Evolutionary conservation across 2,888 invertebrate species (phyloP).

Genomic region (Cremastobaeus sp.): DNA sequence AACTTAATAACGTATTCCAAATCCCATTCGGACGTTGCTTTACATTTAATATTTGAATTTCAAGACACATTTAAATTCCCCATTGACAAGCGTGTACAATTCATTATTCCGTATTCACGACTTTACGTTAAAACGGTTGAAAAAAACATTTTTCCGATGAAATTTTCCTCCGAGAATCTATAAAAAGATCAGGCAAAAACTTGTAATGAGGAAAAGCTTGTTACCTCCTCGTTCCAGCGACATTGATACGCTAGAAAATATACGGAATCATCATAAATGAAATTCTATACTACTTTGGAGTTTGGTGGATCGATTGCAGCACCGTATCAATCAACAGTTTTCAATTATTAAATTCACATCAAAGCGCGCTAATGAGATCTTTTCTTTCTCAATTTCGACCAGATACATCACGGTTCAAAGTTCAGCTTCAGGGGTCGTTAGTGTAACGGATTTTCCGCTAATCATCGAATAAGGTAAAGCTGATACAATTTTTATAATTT

Average conservation of each 20-base stretch:
- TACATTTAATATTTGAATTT: slow-evolving; percentile 26
- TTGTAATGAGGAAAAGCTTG: slow-evolving; percentile 35
- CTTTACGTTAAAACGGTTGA: too few relatives aligned
- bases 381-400: slow-evolving; percentile 18
- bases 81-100: too few relatives aligned
- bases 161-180: too few relatives aligned
- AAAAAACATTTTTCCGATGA: slow-evolving; percentile 23
- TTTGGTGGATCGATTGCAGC: slow-evolving; percentile 21
- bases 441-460: slow-evolving; percentile 5
- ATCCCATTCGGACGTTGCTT: slow-evolving; percentile 12
- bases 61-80: slow-evolving; percentile 4
- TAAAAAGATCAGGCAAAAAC: background rate
- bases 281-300: slow-evolving; percentile 34
- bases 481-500: background rate
- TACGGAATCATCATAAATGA: slow-evolving; percentile 38
- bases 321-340: slow-evolving; percentile 41
- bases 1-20: slow-evolving; percentile 39
- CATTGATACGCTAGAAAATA: slow-evolving; percentile 19
- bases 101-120: too few relatives aligned
- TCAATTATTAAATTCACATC: slow-evolving; percentile 45
- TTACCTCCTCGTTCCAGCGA: slow-evolving; percentile 10
- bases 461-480: slow-evolving; percentile 1
- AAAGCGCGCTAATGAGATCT: slow-evolving; percentile 36
- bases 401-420: slow-evolving; percentile 4
- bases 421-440: slow-evolving; percentile 9